Base-by-base conservation (phyloP, 2,113 vertebrate genomes). In the Daphoenositta chrysoptera region DNA sequence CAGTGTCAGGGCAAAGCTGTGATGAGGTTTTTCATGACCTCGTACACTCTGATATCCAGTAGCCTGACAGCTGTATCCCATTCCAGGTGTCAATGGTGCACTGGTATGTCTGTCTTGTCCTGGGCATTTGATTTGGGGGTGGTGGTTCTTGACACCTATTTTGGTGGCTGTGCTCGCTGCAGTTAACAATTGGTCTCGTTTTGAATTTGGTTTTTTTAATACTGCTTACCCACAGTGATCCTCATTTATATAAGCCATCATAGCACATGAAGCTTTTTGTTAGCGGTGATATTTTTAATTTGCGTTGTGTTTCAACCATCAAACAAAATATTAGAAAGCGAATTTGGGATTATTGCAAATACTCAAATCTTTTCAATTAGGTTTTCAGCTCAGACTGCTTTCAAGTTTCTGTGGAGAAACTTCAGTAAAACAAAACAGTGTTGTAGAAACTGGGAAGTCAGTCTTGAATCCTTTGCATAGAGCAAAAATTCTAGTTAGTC, bases 11-110 rank as follows among this genome's bases (percentile, higher is more conserved):
- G 66, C 95, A 89, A 70, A 79, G 61, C 57, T 66, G 7, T 73
- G 64, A 22, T 82, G 72, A 70, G 86, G 24, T 26, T 90, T 94
- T 95, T 95, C 70, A 37, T 93, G 89, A 50, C 95, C 51, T 39
- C 78, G 15, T 19, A 47, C 42, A 81, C 75, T 84, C 65, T 79
- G 76, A 50, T 75, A 82, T 87, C 81, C 71, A 69, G 28, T 75
- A 91, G 78, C 82, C 95, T 89, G 86, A 94, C 33, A 57, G 27
- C 48, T 91, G 44, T 33, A 19, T 53, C 48, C 10, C 13, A 16
- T 44, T 78, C 68, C 26, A 45, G 21, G 57, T 30, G 22, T 16
- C 44, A 31, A 18, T 33, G 35, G 9, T 39, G 13, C 10, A 37
- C 24, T 23, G 11, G 8, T 48, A 18, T 5, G 6, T 30, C 42